Conservation (phyloP, 2,113 vertebrate species). For the Boulengeromyrus knoepffleri region DNA sequence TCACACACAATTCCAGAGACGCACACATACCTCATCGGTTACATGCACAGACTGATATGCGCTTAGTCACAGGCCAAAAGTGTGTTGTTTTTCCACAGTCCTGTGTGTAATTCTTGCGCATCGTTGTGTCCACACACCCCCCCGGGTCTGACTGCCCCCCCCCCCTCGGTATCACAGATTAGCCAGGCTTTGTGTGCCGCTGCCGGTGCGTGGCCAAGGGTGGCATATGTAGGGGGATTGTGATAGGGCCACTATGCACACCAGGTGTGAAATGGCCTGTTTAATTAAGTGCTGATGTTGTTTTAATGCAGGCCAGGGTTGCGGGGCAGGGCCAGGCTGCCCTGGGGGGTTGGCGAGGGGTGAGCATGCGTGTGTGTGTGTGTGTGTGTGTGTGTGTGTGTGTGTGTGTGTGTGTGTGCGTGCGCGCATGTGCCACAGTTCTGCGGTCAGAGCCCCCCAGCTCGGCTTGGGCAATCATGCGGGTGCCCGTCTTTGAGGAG, state of each 20-base stretch:
- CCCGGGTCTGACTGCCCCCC: slow-evolving; percentile 26
- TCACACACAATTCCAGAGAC: not conserved
- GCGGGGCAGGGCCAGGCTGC: slow-evolving; percentile 29
- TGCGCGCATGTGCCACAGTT: not conserved
- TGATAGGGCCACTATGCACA: slow-evolving; percentile 61
- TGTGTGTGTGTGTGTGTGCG: slow-evolving; percentile 1
- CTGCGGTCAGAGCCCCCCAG: not conserved
- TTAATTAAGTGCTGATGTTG: slow-evolving; percentile 76
- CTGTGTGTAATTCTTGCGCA: not conserved
- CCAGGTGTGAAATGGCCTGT: slow-evolving; percentile 75
- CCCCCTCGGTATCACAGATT: slow-evolving; percentile 49
- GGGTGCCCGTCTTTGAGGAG: slow-evolving; percentile 47
- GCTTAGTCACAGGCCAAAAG: no score
- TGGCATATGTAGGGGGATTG: slow-evolving; percentile 67
- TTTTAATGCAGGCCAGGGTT: slow-evolving; percentile 62
- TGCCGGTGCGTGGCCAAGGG: slow-evolving; percentile 52
- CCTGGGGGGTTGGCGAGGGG: slow-evolving; percentile 30
- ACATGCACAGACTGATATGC: not conserved
- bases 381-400: not conserved
- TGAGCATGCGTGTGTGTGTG: not conserved
- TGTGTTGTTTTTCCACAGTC: not conserved
- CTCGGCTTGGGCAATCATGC: slow-evolving; percentile 54
- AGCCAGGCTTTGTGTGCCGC: slow-evolving; percentile 56
- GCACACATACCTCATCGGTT: not conserved
- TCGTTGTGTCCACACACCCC: not conserved